These are phyloP conservation scores for Brotogeris chrysoptera DNA, from an alignment of 2,797 vertebrate species.

Conservation along the genomic window DNA sequence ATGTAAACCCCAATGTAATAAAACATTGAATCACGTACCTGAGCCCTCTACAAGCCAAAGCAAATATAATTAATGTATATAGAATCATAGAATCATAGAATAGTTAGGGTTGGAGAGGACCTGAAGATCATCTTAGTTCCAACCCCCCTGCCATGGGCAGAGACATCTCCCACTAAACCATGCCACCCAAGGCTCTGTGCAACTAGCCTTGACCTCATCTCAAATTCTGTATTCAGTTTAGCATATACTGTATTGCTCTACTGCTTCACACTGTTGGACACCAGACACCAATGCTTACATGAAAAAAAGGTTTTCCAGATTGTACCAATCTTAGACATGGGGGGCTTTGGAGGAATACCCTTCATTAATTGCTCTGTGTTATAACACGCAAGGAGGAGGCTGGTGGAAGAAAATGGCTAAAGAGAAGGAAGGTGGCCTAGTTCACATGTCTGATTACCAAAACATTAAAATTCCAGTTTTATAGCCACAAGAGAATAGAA, in stretches of 20 bases:
- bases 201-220: too few relatives aligned
- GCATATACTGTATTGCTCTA: neutral
- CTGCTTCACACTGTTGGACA: neutral
- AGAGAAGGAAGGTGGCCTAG: neutral
- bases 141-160: too few relatives aligned
- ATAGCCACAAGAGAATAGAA: neutral
- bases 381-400: neutral
- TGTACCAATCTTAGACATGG: neutral
- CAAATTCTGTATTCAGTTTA: too few relatives aligned
- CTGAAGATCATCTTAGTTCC: too few relatives aligned
- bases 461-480: neutral
- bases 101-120: too few relatives aligned
- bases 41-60: neutral
- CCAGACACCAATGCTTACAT: neutral
- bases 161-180: too few relatives aligned
- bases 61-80: neutral
- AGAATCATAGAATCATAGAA: too few relatives aligned
- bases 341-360: neutral
- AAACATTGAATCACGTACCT: neutral
- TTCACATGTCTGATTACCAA: neutral
- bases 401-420: neutral
- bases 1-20: neutral
- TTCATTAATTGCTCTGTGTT: neutral
- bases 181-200: too few relatives aligned
- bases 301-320: neutral